phyloP scores from a whole-genome alignment of 2,113 vertebrate genomes.

The Arizona elegans region DNA sequence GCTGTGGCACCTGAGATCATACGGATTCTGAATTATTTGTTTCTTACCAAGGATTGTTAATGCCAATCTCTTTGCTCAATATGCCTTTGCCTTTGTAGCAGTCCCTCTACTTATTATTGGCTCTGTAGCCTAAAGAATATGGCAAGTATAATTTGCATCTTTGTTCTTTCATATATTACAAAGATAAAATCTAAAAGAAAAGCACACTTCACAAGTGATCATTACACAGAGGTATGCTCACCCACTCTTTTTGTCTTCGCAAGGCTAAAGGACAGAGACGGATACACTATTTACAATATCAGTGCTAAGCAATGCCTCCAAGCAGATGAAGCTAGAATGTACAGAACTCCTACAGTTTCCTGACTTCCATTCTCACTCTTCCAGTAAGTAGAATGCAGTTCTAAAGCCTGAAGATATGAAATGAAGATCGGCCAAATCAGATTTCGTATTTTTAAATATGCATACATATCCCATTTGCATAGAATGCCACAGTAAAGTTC shows the following conservation, averaged over 20 bases:
- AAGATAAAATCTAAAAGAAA: neutral
- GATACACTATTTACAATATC: neutral
- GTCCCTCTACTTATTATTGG: neutral
- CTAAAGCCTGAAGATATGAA: neutral
- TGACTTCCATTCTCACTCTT: neutral
- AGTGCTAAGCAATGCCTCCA: neutral
- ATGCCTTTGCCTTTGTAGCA: no score
- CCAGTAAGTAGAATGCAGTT: neutral
- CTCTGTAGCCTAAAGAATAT: neutral
- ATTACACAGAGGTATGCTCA: neutral
- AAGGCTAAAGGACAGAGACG: neutral
- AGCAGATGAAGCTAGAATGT: neutral
- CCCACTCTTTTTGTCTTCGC: neutral
- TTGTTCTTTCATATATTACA: neutral
- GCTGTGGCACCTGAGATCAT: neutral
- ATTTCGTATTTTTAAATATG: neutral
- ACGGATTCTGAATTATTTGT: neutral
- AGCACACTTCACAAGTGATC: neutral
- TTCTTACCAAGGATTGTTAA: neutral
- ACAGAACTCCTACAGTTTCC: neutral
- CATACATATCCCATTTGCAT: neutral
- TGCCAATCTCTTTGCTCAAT: neutral
- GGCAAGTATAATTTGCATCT: neutral
- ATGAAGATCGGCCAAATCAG: neutral
- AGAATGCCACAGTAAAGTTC: neutral